Evolutionary conservation across 2,113 vertebrate species (phyloP).

Genomic region (Apodemus sylvaticus): DNA sequence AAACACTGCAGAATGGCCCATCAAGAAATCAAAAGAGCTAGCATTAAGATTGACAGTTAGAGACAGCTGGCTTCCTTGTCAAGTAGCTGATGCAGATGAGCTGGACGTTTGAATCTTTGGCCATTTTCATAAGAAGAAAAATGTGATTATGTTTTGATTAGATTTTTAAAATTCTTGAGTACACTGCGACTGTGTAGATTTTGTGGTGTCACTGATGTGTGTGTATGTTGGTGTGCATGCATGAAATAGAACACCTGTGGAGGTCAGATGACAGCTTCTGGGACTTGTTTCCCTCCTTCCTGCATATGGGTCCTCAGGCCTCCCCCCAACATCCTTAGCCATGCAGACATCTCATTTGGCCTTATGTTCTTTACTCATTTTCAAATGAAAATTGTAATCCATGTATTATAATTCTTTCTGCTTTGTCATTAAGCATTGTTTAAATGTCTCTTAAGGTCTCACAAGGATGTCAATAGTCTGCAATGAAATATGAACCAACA

Average conservation of each 20-base stretch:
- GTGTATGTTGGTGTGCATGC: background rate
- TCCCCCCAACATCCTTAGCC: background rate
- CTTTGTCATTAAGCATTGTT: background rate
- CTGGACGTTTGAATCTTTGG: background rate
- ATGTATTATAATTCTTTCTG: background rate
- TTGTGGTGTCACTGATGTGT: background rate
- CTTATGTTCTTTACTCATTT: background rate
- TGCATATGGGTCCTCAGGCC: background rate
- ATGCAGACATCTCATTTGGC: background rate
- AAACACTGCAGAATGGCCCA: background rate
- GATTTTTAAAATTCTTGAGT: background rate
- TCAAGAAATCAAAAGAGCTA: background rate
- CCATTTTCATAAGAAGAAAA: background rate
- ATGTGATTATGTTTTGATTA: background rate
- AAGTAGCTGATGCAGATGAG: background rate
- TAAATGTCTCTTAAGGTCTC: background rate
- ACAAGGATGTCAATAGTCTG: background rate
- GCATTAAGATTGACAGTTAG: background rate
- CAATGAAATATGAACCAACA: background rate
- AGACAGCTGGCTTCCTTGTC: background rate
- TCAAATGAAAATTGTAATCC: background rate
- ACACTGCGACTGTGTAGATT: background rate
- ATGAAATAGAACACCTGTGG: background rate
- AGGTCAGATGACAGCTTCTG: background rate
- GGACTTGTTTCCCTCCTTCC: no score